Conservation (phyloP, 2,113 vertebrate genomes). For the Fregata magnificens region DNA sequence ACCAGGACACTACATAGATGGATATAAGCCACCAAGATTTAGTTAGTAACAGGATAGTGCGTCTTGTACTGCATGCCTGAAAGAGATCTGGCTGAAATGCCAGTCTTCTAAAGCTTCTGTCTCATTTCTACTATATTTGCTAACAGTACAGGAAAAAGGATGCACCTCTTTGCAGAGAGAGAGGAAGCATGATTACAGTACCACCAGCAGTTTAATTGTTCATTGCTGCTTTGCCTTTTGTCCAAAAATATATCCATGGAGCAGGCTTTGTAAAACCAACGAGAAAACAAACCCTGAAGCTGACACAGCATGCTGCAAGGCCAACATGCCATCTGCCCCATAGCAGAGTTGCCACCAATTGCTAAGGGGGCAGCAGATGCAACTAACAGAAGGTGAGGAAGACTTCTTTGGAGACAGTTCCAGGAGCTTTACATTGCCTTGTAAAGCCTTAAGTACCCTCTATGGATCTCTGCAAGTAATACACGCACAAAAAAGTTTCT, state of each 20-base stretch:
- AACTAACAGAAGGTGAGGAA: neutral
- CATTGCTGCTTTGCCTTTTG: neutral
- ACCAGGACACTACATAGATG: neutral
- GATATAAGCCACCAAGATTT: neutral
- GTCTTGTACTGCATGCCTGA: neutral
- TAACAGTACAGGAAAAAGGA: neutral
- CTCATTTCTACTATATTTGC: neutral
- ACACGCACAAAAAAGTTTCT: neutral
- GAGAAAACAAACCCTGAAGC: neutral
- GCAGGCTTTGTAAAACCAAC: neutral
- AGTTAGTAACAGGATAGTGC: neutral
- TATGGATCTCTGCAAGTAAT: slow-evolving; percentile 48
- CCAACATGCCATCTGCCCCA: neutral
- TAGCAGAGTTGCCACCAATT: neutral
- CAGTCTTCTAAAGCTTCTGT: neutral
- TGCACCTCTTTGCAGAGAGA: neutral
- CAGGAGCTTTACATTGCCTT: neutral
- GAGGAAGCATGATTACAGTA: neutral
- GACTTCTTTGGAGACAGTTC: neutral
- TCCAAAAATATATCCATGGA: neutral
- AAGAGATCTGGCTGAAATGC: neutral
- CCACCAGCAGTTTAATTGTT: neutral
- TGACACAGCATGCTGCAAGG: neutral
- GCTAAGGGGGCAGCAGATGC: neutral
- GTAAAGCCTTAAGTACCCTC: slow-evolving; percentile 58